A percentile compares a stretch with the other conserved stretches of the same genome.
phyloP scores from a whole-genome alignment of 2,113 vertebrate species.

The Empidonax traillii region DNA sequence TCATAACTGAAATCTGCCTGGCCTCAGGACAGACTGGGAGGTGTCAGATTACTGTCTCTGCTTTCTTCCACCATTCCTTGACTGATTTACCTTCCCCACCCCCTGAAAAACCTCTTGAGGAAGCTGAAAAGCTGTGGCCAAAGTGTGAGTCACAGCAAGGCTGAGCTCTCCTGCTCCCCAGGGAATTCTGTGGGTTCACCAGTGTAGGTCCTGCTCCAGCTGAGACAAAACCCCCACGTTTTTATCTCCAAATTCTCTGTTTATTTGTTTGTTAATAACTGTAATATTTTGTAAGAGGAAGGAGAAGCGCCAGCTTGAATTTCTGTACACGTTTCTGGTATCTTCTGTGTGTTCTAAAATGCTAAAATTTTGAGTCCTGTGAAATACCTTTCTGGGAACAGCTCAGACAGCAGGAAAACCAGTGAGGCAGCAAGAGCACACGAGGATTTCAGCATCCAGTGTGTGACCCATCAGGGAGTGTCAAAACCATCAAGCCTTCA shows the following conservation, averaged over 20 bases:
- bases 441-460: neutral
- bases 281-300: neutral
- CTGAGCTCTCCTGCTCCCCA: neutral
- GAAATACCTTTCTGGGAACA: neutral
- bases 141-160: constrained; percentile 39
- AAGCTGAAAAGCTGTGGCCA: constrained; percentile 31
- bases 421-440: neutral
- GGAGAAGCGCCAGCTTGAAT: neutral
- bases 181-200: neutral
- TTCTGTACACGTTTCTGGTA: neutral
- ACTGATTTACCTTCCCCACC: constrained; percentile 55
- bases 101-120: constrained; percentile 37
- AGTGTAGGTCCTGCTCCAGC: neutral
- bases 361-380: neutral
- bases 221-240: rapidly evolving
- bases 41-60: constrained; percentile 38
- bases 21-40: neutral
- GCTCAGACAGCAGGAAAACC: neutral
- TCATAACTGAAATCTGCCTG: neutral
- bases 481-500: neutral
- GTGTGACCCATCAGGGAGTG: neutral
- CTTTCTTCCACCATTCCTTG: constrained; percentile 34
- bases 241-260: neutral
- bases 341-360: neutral
- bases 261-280: neutral